Evolutionary conservation across 2,113 vertebrate species (phyloP).

Genomic region (Notothenia coriiceps): DNA sequence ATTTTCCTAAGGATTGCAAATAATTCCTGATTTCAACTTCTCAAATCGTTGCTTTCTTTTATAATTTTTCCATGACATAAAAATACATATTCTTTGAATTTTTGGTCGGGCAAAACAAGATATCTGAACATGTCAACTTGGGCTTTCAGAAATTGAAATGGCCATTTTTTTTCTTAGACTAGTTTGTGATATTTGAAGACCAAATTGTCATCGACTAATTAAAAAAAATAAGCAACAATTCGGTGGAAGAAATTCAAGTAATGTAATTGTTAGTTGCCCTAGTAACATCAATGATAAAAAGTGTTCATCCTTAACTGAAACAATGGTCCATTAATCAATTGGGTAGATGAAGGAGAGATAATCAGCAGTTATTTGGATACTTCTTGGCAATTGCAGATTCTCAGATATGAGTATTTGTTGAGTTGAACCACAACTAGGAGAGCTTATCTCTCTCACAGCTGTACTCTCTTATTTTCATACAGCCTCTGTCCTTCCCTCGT

Average conservation of each 20-base stretch:
- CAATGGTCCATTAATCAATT: neutral
- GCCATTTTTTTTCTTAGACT: neutral
- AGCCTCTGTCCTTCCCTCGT: neutral
- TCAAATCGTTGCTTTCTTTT: neutral
- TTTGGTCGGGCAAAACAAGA: neutral
- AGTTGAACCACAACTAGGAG: neutral
- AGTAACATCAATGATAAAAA: neutral
- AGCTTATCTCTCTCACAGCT: constrained; percentile 14
- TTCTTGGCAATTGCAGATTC: neutral
- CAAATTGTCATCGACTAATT: neutral
- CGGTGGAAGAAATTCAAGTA: neutral
- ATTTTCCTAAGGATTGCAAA: neutral
- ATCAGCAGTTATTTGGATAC: neutral
- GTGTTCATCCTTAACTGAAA: neutral
- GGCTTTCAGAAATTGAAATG: neutral
- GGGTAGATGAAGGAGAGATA: neutral
- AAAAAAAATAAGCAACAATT: neutral
- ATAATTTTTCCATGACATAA: neutral
- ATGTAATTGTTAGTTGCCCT: neutral
- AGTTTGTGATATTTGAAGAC: neutral
- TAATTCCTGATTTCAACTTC: neutral
- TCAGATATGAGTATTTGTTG: neutral
- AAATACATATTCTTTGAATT: neutral
- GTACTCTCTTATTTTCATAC: neutral
- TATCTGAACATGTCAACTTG: neutral